Conservation (phyloP, 2,797 vertebrate genomes). For the Thamnophis elegans region DNA sequence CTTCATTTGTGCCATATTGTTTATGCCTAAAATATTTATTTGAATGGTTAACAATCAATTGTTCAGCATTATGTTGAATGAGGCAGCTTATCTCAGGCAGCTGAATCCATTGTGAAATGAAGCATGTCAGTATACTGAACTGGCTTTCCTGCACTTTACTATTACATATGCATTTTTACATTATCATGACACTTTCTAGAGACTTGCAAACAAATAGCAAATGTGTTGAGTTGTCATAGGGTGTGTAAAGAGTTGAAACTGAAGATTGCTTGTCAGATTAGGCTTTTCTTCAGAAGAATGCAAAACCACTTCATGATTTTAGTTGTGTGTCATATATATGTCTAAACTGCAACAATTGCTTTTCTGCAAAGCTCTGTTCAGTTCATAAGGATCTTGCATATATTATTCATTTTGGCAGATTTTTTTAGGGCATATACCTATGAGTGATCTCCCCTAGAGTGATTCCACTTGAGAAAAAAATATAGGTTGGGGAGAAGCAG, state of each 20-base stretch:
- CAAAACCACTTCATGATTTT: background rate
- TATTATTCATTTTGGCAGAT: background rate
- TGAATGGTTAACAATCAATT: background rate
- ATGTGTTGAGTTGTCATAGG: background rate
- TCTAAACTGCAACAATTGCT: background rate
- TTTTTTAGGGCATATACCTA: background rate
- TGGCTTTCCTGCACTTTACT: background rate
- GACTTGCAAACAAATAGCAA: background rate
- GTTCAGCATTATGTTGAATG: background rate
- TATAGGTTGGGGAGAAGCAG: background rate
- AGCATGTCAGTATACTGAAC: background rate
- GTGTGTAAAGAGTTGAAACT: background rate
- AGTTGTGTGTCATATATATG: background rate
- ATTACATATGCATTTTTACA: background rate
- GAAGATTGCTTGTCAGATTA: background rate
- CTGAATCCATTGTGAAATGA: background rate
- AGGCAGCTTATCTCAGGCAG: background rate
- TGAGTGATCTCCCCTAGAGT: background rate
- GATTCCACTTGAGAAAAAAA: background rate
- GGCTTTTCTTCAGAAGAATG: background rate
- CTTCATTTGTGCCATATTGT: background rate
- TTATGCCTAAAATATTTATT: background rate
- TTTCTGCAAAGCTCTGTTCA: background rate
- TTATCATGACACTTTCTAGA: background rate
- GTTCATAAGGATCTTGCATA: background rate